These are phyloP conservation scores for Mus spretus DNA, from an alignment of 2,797 vertebrate genomes.

Conservation along the genomic window DNA sequence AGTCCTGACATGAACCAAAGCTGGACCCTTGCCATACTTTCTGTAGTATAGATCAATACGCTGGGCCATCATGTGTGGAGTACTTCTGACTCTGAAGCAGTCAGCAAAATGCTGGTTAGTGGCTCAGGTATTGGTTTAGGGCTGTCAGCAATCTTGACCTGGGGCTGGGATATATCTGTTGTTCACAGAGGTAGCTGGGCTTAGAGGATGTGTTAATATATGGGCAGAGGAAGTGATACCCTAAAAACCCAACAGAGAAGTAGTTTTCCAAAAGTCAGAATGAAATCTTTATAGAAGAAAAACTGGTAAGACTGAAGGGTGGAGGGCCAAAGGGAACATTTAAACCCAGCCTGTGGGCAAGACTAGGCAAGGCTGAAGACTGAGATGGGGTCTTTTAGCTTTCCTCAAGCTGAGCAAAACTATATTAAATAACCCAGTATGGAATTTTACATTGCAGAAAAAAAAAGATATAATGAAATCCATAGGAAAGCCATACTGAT, in stretches of 20 bases:
- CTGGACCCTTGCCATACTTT: neutral
- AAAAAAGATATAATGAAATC: neutral
- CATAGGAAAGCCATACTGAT: slow-evolving; percentile 16
- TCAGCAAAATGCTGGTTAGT: neutral
- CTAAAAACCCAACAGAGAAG: slow-evolving; percentile 3
- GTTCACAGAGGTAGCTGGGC: neutral
- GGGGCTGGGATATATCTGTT: neutral
- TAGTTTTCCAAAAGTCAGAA: slow-evolving; percentile 46
- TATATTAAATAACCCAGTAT: neutral
- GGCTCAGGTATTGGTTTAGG: neutral
- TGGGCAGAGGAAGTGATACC: neutral
- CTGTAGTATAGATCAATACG: neutral
- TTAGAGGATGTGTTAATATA: neutral
- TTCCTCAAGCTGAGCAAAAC: neutral
- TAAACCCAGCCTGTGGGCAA: neutral
- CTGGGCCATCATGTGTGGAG: neutral
- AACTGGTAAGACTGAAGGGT: neutral
- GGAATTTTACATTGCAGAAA: neutral
- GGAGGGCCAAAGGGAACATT: neutral
- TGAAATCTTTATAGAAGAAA: neutral
- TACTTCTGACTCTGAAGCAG: neutral
- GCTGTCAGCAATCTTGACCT: neutral
- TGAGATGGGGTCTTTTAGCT: neutral
- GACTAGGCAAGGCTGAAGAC: neutral
- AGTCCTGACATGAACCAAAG: neutral